Evolutionary conservation across 2,888 invertebrate species (phyloP), one percentile per base, ranked within the genome.

Genomic region (Therioaphis trifolii): DNA sequence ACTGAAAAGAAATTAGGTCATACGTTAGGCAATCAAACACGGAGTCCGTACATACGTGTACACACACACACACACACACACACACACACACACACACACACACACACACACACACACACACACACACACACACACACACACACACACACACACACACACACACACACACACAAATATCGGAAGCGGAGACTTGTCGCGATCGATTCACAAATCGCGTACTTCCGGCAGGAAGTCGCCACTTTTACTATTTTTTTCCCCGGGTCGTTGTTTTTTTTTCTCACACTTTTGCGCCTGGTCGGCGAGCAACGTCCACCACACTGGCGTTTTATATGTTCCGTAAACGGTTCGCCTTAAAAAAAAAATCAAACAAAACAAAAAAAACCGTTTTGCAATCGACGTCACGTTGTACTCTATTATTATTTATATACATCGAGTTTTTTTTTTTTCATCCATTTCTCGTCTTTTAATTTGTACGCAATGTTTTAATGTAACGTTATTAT

Each of bases 151-250:
- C 18, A 49, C 43, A 9, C 43, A 43, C 43, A 43, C 11, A 43
- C 11, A 43, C 11, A 52, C 14, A 52, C 15, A 52, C 15, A 18
- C 5, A 52, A 4, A 18, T 24, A 52, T 68, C 66, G 72, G 49
- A 72, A 82, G 27, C 49, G 35, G n/a, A 72, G 80, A 72, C 72
- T 80, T 49, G 63, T 82, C 43, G 43, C 63, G 61, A 72, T 72
- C 72, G 80, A 82, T 82, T 82, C 63, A 49, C 49, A 72, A 82
- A 82, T 72, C 69, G 72, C 46, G 49, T 35, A 72, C 71, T 82
- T 82, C 80, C 80, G 80, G 43, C 72, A 21, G 80, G 80, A 82
- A 82, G 72, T 72, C 63, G 21, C n/a, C 69, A 46, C 61, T 61
- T 68, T 77, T 77, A 69, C 27, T 61, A 27, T n/a, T n/a, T 29